These are phyloP conservation scores for Xenopus borealis DNA, from an alignment of 2,113 vertebrate species.

Conservation along the genomic window DNA sequence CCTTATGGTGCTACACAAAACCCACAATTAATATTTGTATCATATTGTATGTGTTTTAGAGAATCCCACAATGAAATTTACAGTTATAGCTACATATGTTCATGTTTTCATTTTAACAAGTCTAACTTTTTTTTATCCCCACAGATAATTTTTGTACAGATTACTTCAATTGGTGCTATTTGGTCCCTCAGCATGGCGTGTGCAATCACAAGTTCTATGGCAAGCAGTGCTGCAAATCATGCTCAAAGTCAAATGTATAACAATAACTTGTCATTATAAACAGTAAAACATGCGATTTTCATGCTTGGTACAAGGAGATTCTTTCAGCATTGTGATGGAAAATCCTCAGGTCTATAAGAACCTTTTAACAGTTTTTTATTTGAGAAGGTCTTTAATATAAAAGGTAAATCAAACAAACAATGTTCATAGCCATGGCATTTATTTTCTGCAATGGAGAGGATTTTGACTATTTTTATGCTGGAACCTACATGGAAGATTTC, in stretches of 20 bases:
- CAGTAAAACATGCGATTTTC: no score
- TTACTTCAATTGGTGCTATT: conserved; percentile 75
- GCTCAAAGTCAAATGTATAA: conserved; percentile 74
- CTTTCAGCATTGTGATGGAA: no score
- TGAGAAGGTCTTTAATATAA: no score
- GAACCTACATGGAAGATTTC: neutral
- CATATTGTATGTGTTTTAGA: no score
- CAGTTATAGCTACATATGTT: no score
- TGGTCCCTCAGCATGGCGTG: conserved; percentile 77
- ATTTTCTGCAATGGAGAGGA: neutral
- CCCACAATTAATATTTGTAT: no score
- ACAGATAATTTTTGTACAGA: conserved; percentile 58
- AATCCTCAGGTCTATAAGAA: no score
- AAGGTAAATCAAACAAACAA: neutral
- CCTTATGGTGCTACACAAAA: no score
- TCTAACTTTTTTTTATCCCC: neutral
- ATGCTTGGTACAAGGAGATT: no score
- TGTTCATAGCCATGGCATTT: neutral
- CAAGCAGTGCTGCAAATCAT: conserved; percentile 80
- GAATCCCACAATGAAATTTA: no score
- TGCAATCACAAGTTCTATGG: conserved; percentile 81
- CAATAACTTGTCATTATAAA: neutral
- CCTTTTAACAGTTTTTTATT: no score
- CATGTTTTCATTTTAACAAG: no score
- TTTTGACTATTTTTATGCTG: conserved; percentile 6